Percentiles rank a stretch among this genome's conserved stretches.
Conservation (phyloP, 2,888 invertebrate species). For the Caenorhabditis afra region DNA sequence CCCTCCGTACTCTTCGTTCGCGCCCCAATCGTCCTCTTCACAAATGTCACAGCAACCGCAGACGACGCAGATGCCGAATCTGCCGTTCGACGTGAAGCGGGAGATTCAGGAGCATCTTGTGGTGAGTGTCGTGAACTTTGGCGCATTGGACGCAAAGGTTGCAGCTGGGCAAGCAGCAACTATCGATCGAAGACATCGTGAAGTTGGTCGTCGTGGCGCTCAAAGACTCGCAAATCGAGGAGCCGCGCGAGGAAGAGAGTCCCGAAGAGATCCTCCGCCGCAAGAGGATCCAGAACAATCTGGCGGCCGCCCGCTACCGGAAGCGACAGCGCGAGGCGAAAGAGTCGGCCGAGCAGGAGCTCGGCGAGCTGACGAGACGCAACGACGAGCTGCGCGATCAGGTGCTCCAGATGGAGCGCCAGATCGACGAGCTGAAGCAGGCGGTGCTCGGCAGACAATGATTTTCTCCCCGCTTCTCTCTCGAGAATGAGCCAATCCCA, state of each 20-base stretch:
- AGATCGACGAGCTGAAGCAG: conserved; percentile 57
- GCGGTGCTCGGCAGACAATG: conserved; percentile 51
- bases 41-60: conserved; percentile 12
- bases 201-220: conserved; percentile 73
- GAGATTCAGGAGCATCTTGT: conserved; percentile 58
- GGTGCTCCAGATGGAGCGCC: conserved; percentile 59
- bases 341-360: conserved; percentile 64
- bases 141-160: not conserved
- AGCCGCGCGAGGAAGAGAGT: conserved; percentile 54
- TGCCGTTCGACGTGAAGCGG: conserved; percentile 52
- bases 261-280: conserved; percentile 75
- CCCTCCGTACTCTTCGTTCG: conserved; percentile 53
- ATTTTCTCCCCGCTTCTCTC: not conserved
- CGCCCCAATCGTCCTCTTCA: conserved; percentile 20
- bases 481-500: not conserved
- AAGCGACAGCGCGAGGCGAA: conserved; percentile 74
- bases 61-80: not conserved
- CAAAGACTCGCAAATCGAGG: conserved; percentile 66
- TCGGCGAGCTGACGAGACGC: conserved; percentile 61
- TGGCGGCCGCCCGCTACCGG: conserved; percentile 77
- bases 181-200: conserved; percentile 73
- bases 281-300: conserved; percentile 77
- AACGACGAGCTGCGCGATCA: conserved; percentile 67
- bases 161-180: conserved; percentile 42
- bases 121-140: conserved; percentile 13